Base-by-base conservation (phyloP, 2,113 vertebrate genomes). In the Podarcis raffonei region DNA sequence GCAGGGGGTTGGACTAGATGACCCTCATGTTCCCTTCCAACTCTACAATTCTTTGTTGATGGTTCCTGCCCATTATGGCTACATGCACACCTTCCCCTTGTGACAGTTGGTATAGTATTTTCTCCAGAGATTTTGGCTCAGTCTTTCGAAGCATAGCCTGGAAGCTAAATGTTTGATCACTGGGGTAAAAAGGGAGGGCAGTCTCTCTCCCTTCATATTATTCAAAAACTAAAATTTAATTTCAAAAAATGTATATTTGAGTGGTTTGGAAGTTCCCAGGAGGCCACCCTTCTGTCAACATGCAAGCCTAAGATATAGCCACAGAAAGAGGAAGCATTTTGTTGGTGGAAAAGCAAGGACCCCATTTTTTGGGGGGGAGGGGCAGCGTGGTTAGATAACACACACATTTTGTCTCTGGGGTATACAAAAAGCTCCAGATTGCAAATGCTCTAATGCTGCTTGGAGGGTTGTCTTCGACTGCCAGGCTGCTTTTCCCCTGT, bases 221-320 rank as follows among this genome's bases (percentile, higher is more conserved):
- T 94, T 93, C 94, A 91, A 87, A 91, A 94, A 90, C 85, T 90
- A 84, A 91, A 93, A 89, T 94, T 94, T 90, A 93, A 91, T 94
- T 87, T 85, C 53, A 37, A 39, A 22, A 23, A 39, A 18, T 22
- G 72, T 27, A 53, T 62, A 62, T 62, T 62, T 20, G 13, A 94
- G 93, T 91, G 89, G 57, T 66, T 89, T 93, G 78, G 90, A 92
- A 93, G 86, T 76, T 74, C 86, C 87, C 85, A 0, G 3, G 59
- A 89, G 94, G 87, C 83, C 48, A 37, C 80, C 66, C 78, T 79
- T 90, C 86, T 92, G 87, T 94, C 88, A 89, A 83, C 48, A 59
- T 93, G 91, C 92, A 84, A 87, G 90, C 93, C 91, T 87, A 91
- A 65, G 27, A 90, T 75, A 15, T 92, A 87, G 87, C 87, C 69